Base-by-base conservation (phyloP, 2,888 invertebrate genomes). In the Hirtodrosophila confusa region DNA sequence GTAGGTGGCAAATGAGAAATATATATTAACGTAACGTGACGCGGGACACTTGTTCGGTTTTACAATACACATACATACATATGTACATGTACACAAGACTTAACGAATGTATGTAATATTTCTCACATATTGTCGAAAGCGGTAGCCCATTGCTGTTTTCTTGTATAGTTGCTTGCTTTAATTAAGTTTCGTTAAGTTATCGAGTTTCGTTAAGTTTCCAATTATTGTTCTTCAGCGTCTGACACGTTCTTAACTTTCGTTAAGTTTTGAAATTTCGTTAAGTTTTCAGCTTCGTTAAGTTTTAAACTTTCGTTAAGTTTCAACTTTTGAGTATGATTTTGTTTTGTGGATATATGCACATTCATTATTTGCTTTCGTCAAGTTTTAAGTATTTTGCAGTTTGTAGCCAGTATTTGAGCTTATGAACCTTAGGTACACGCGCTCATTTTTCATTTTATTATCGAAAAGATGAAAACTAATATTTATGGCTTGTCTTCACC, bases 81-180 rank as follows among this genome's bases (percentile, higher is more conserved):
- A 44, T 29, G 41, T 11, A 49, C 24, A 35, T 17, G 2, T 17
- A 17, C 39, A 41, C 29, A 57, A 40, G 48, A 62, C 60, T 77
- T 57, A 77, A 84, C 69, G 69, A 74, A 62, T 24, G 17, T 24
- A 24, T 64, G 61, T 10, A n/a, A 57, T 23, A 69, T 56, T 62
- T 73, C 84, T 88, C 84, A 84, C 84, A 83, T 88, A 86, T 61
- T 67, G 67, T 48, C 64, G 72, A 61, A 88, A 55, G 41, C 78
- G 84, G 65, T 86, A 80, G 63, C 66, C 62, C 84, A 84, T 83
- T 53, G 33, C 51, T 39, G 12, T 31, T 7, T 33, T 23, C 0
- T 40, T 53, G 31, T 60, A 6, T 3, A 27, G 6, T 27, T 31
- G 31, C 31, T 31, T 31, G 8, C 5, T 33, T 23, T 0, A 33